phyloP scores from a whole-genome alignment of 2,797 vertebrate species.

The Picus viridis region DNA sequence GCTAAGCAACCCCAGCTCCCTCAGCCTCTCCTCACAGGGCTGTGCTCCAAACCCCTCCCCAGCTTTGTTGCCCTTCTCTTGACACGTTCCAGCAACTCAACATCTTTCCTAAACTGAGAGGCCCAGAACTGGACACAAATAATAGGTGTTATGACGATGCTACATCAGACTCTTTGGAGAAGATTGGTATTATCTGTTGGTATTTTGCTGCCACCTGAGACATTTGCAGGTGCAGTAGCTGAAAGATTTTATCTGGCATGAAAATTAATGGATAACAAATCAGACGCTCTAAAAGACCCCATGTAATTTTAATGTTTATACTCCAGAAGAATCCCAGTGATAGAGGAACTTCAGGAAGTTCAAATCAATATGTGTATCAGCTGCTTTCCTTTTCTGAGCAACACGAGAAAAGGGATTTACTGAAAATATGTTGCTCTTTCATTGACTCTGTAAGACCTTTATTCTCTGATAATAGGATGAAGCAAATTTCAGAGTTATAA shows the following conservation, averaged over 20 bases:
- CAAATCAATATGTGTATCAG: neutral
- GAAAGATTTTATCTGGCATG: neutral
- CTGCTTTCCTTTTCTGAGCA: neutral
- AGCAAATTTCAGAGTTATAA: conserved; percentile 34
- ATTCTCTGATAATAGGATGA: neutral
- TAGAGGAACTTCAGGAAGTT: neutral
- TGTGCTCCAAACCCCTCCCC: no score
- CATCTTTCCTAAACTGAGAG: no score
- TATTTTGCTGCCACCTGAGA: neutral
- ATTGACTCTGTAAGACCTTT: neutral
- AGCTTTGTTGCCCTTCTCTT: no score
- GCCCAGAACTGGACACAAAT: neutral
- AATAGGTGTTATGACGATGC: neutral
- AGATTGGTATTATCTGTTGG: neutral
- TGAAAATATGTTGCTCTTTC: neutral
- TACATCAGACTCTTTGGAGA: neutral
- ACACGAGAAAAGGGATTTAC: neutral
- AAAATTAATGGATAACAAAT: neutral
- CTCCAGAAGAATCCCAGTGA: neutral
- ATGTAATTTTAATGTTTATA: neutral
- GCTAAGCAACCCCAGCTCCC: no score
- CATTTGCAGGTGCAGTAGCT: neutral
- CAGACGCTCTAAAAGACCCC: neutral
- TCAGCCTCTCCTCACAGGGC: no score
- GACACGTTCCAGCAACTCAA: no score